A percentile compares a stretch with the other conserved stretches of the same genome.
These are phyloP conservation scores for Eulemur mongoz DNA, from an alignment of 2,797 vertebrate genomes.

Conservation along the genomic window DNA sequence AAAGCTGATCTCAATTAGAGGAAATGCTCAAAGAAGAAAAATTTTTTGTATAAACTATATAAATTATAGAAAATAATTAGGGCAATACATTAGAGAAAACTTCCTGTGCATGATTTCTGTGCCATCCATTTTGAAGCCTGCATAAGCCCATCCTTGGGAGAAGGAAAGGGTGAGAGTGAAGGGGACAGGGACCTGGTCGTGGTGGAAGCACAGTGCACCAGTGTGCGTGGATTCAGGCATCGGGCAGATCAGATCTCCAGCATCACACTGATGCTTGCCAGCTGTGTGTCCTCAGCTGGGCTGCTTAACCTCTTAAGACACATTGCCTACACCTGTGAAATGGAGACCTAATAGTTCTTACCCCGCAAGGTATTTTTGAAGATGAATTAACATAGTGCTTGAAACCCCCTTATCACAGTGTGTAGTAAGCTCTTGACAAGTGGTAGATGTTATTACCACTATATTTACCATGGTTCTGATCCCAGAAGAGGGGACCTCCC, in stretches of 20 bases:
- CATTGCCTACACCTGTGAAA: background rate
- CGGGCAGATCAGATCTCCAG: background rate
- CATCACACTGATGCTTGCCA: background rate
- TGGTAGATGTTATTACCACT: background rate
- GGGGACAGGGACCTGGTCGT: accelerated
- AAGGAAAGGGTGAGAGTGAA: background rate
- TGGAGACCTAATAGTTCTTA: background rate
- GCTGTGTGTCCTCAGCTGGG: background rate
- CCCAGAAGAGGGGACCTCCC: background rate
- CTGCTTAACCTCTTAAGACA: background rate
- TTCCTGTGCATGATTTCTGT: background rate
- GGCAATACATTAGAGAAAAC: background rate
- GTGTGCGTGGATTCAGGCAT: background rate
- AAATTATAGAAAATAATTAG: constrained; percentile 10
- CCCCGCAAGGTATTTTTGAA: background rate
- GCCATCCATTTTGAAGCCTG: background rate
- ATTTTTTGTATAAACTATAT: background rate
- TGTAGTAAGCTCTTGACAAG: background rate
- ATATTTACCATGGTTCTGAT: background rate
- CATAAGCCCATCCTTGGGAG: background rate
- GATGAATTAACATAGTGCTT: background rate
- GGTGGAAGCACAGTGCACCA: too few species aligned
- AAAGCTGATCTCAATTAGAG: constrained; percentile 4
- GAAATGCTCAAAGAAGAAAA: constrained; percentile 16
- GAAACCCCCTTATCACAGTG: background rate